These are phyloP conservation scores for Gambusia holbrooki DNA, from an alignment of 2,113 vertebrate species.

Conservation along the genomic window DNA sequence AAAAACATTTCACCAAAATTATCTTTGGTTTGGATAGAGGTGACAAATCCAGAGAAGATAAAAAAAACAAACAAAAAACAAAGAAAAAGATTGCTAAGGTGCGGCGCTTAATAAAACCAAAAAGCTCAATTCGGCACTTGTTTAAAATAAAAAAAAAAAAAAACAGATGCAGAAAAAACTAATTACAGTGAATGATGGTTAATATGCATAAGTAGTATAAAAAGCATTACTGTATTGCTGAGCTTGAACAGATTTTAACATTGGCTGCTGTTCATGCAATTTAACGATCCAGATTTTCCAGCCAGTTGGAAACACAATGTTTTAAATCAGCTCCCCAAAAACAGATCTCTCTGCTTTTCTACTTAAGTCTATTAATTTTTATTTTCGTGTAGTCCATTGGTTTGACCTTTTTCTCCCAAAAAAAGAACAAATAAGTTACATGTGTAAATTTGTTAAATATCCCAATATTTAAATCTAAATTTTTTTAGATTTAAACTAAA, in stretches of 20 bases:
- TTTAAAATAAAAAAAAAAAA: background rate
- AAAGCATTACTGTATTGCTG: slow-evolving; percentile 23
- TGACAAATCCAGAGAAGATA: slow-evolving; percentile 2
- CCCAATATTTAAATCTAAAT: slow-evolving; percentile 7
- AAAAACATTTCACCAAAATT: slow-evolving; percentile 23
- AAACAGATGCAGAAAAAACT: slow-evolving; percentile 24
- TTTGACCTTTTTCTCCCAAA: slow-evolving; percentile 13
- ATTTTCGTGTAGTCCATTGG: slow-evolving; percentile 29
- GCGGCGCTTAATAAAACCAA: slow-evolving; percentile 33
- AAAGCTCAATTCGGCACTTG: slow-evolving; percentile 24
- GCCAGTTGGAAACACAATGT: slow-evolving; percentile 9
- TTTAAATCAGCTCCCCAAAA: slow-evolving; percentile 1
- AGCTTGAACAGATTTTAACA: slow-evolving; percentile 25
- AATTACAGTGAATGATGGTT: slow-evolving; percentile 18
- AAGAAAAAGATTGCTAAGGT: slow-evolving; percentile 17
- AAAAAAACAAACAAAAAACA: background rate
- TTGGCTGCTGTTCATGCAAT: slow-evolving; percentile 13
- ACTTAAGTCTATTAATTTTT: slow-evolving; percentile 7
- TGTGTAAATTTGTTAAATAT: slow-evolving; percentile 45
- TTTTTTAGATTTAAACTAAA: slow-evolving; percentile 16
- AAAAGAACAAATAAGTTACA: slow-evolving; percentile 47
- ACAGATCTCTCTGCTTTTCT: background rate
- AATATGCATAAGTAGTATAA: slow-evolving; percentile 8
- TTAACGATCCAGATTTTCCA: slow-evolving; percentile 14
- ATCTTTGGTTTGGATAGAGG: slow-evolving; percentile 50